A percentile compares a stretch with the other conserved stretches of the same genome.
These are phyloP conservation scores for Stichodactyla helianthus DNA, from an alignment of 64 coral and sea anemone species.

Conservation along the genomic window DNA sequence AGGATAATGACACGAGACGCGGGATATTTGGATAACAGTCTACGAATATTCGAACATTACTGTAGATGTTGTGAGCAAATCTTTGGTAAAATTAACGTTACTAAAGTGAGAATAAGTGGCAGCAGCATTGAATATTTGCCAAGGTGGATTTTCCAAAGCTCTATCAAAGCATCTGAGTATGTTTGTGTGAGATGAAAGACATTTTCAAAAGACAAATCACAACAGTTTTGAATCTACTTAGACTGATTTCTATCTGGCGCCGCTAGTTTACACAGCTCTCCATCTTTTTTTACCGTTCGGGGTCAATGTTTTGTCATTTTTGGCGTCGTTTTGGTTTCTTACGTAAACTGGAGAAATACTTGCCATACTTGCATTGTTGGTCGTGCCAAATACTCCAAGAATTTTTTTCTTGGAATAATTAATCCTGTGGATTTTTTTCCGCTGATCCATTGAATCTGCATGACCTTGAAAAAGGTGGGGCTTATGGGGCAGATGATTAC, in stretches of 20 bases:
- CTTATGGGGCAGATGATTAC: neutral
- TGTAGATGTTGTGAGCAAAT: neutral
- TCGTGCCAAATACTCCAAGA: neutral
- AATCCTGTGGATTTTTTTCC: neutral
- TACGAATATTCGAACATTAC: too few species aligned
- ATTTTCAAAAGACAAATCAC: constrained; percentile 1
- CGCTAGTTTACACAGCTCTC: neutral
- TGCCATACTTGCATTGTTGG: neutral
- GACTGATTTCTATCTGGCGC: neutral
- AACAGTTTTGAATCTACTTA: neutral
- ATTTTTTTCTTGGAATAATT: neutral
- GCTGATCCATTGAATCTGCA: neutral
- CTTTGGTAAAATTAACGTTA: neutral
- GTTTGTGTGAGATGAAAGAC: neutral
- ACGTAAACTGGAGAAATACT: neutral
- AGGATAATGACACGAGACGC: too few species aligned
- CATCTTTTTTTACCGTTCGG: neutral
- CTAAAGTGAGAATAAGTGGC: neutral
- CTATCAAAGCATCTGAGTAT: neutral
- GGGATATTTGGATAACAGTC: too few species aligned
- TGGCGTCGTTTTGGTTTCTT: neutral
- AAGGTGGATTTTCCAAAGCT: neutral
- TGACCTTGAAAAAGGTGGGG: neutral
- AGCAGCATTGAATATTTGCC: neutral
- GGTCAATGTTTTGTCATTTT: constrained; percentile 4